Base-by-base conservation (phyloP, 92 coral and sea anemone genomes). In the Muricea muricata region DNA sequence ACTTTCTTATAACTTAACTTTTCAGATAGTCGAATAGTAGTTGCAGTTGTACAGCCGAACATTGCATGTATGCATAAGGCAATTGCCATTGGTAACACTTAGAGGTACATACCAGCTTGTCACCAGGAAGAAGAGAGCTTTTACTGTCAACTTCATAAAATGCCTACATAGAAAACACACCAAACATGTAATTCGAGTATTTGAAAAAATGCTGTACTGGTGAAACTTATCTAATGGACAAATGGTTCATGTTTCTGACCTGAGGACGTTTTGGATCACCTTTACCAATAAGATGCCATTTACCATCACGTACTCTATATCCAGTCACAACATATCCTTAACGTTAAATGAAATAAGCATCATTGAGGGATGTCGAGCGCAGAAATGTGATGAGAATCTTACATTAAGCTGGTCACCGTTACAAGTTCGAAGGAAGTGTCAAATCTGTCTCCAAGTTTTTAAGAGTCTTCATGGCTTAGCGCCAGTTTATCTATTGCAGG, bases 251-350 rank as follows among this genome's bases (percentile, higher is more conserved):
- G 35, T 23, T 24, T 21, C 65, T 56, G 12, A 78, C 83, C 65
- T 78, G 83, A 24, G 83, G 83, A 6, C 83, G 48, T 39, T 35
- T 8, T 3, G 83, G 83, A 55, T 78, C 71, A 37, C 83, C 83
- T 56, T 78, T 78, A 17, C 83, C 83, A 58, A 78, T 78, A 15
- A 78, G 71, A n/a, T 20, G 40, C 83, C 83, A 78, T 32, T 56
- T 34, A 15, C 45, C 55, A 18, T 57, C 56, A 8, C 70, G 69
- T 6, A 78, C 55, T 21, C 83, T 78, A 55, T 78, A 78, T 33
- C 83, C 83, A 56, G 83, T 78, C 7, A 78, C 83, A 0, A 78
- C 83, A 56, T 31, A 25, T 3, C 83, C 83, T 78, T 56, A 56
- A n/a, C n/a, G n/a, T n/a, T n/a, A 57, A 32, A 31, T 40, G 37